Percentiles rank a stretch among this genome's conserved stretches.
phyloP scores from a whole-genome alignment of 2,888 invertebrate species.

The Dryobotodes eremita region DNA sequence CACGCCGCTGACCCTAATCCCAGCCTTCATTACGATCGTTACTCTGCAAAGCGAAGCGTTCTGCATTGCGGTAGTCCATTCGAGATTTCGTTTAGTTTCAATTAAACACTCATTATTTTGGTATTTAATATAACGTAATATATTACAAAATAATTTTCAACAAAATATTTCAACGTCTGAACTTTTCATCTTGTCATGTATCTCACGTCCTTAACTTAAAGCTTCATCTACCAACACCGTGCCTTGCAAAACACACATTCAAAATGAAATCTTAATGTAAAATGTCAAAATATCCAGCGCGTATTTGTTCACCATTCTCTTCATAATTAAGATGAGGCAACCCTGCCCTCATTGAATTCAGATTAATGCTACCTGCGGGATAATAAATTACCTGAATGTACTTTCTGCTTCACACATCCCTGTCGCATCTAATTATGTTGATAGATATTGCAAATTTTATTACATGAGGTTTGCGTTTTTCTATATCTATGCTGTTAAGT shows the following conservation, averaged over 20 bases:
- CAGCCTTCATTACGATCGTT: not conserved
- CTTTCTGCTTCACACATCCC: constrained; percentile 60
- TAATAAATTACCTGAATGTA: constrained; percentile 63
- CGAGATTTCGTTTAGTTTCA: not conserved
- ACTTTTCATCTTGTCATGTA: not conserved
- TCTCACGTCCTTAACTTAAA: not conserved
- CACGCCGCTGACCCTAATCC: not conserved
- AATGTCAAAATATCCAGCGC: constrained; percentile 14
- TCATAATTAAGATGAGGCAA: constrained; percentile 38
- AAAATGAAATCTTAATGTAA: constrained; percentile 21
- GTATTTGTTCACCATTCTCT: constrained; percentile 16
- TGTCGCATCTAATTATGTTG: constrained; percentile 59
- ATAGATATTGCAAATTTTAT: constrained; percentile 61
- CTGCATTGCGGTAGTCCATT: not conserved
- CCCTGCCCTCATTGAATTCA: constrained; percentile 58
- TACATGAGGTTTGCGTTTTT: constrained; percentile 17
- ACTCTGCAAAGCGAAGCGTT: not conserved
- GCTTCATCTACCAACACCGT: not conserved
- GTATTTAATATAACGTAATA: not conserved
- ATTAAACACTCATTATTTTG: not conserved
- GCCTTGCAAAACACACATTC: constrained; percentile 8
- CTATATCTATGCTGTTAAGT: not conserved
- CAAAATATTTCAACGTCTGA: not conserved
- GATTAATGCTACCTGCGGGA: constrained; percentile 61
- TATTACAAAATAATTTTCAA: no score